Percentiles rank a stretch among this genome's conserved stretches.
These are phyloP conservation scores for Microhierax caerulescens DNA, from an alignment of 2,797 vertebrate species.

Conservation along the genomic window DNA sequence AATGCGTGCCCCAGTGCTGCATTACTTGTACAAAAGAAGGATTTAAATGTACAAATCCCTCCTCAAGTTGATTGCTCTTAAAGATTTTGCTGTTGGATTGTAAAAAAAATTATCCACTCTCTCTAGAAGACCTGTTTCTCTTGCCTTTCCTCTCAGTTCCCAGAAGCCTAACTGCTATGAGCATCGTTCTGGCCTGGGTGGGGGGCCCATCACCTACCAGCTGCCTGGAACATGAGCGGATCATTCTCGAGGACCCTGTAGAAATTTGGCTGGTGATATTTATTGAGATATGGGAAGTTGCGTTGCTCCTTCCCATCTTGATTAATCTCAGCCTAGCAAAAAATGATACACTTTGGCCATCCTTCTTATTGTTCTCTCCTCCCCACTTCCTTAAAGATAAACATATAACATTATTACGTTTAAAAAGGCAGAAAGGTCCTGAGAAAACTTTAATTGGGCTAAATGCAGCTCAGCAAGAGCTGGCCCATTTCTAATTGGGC, in stretches of 20 bases:
- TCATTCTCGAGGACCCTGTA: not conserved
- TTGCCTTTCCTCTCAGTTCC: not conserved
- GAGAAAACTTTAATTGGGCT: not conserved
- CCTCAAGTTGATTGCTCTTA: not conserved
- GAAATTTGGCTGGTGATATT: not conserved
- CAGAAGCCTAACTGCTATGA: not conserved
- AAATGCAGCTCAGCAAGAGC: not conserved
- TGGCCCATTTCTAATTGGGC: not conserved
- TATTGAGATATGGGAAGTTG: not conserved
- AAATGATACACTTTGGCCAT: not conserved
- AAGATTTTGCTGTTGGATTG: not conserved
- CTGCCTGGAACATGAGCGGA: not conserved
- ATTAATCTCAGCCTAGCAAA: not conserved
- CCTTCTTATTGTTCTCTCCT: not conserved
- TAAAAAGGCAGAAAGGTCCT: not conserved
- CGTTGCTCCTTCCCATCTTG: not conserved
- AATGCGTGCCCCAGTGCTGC: not conserved
- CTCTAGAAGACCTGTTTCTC: not conserved
- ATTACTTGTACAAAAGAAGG: not conserved
- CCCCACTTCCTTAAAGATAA: not conserved
- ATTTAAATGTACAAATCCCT: not conserved
- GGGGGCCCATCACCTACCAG: accelerated
- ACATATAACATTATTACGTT: not conserved
- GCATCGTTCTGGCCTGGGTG: not conserved
- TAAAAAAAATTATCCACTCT: not conserved